These are phyloP conservation scores for Rhinatrema bivittatum DNA, from an alignment of 2,797 vertebrate species.

Conservation along the genomic window DNA sequence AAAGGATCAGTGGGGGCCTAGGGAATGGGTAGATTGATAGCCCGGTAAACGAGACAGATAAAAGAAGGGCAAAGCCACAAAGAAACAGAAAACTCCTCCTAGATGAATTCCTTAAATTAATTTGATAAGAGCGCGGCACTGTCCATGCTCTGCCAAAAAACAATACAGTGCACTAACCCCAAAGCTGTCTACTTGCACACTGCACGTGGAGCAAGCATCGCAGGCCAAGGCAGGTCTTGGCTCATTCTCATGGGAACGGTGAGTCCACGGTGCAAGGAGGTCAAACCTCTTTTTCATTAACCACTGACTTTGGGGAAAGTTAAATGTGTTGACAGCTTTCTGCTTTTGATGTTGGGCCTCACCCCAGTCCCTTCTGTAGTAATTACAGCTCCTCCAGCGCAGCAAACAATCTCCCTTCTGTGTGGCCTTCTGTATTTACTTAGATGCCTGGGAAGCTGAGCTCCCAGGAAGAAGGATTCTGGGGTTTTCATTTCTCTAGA, in stretches of 20 bases:
- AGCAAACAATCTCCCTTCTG: conserved; percentile 47
- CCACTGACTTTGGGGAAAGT: conserved; percentile 56
- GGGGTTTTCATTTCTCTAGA: too few species aligned
- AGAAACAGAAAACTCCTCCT: conserved; percentile 34
- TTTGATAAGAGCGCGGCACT: conserved; percentile 41
- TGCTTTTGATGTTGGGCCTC: conserved; percentile 60
- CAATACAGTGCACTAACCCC: conserved; percentile 47
- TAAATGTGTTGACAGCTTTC: conserved; percentile 61
- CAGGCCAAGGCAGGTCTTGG: conserved; percentile 42
- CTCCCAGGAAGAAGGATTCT: conserved; percentile 33
- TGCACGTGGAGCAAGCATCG: conserved; percentile 55
- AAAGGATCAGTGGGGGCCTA: too few species aligned
- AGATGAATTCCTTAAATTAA: conserved; percentile 34
- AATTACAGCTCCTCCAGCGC: conserved; percentile 47
- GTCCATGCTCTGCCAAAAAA: conserved; percentile 47
- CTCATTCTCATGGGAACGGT: conserved; percentile 50
- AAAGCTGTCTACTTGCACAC: conserved; percentile 50
- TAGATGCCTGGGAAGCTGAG: conserved; percentile 43
- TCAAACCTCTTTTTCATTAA: conserved; percentile 61
- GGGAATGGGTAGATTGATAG: conserved; percentile 2
- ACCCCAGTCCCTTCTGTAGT: conserved; percentile 51
- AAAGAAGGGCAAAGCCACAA: too few species aligned
- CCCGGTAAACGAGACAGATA: conserved; percentile 1
- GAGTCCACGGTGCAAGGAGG: conserved; percentile 53
- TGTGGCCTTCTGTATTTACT: conserved; percentile 47